Conservation (phyloP, 92 coral and sea anemone genomes). For the Montipora capitata region DNA sequence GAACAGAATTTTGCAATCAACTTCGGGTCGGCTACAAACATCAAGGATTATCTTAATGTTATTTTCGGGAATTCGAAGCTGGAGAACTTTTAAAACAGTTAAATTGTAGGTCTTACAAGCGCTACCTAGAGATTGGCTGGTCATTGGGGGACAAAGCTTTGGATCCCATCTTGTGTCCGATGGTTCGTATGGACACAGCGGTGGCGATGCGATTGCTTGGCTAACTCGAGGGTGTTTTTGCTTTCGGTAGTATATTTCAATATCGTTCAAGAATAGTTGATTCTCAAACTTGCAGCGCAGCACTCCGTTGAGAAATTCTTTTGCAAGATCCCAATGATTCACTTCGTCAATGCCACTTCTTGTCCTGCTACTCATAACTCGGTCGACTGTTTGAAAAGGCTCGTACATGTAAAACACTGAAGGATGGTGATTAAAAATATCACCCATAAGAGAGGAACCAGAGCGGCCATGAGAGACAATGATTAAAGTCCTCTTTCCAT, state of each 20-base stretch:
- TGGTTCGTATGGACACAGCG: conserved; percentile 44
- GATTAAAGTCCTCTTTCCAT: conserved; percentile 38
- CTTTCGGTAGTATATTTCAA: conserved; percentile 32
- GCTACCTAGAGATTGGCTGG: conserved; percentile 22
- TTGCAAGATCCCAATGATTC: conserved; percentile 4
- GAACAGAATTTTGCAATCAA: conserved; percentile 50
- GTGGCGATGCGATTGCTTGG: conserved; percentile 56
- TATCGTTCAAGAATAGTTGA: conserved; percentile 13
- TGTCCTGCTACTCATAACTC: not conserved
- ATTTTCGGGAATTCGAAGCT: conserved; percentile 38
- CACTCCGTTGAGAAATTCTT: conserved; percentile 21
- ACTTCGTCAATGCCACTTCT: not conserved
- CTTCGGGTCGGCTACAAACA: conserved; percentile 30
- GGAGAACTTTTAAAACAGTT: conserved; percentile 61
- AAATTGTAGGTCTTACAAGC: conserved; percentile 49
- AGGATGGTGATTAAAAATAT: conserved; percentile 68
- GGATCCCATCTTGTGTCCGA: conserved; percentile 55
- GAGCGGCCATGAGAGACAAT: conserved; percentile 69
- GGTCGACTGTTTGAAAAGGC: conserved; percentile 56
- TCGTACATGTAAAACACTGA: conserved; percentile 66
- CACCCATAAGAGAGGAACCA: conserved; percentile 53
- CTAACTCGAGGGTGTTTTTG: conserved; percentile 46
- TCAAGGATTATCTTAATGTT: conserved; percentile 24
- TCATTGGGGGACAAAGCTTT: conserved; percentile 48
- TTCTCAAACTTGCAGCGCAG: conserved; percentile 53